Evolutionary conservation across 2,888 invertebrate species (phyloP).

Genomic region (Folsomia candida): DNA sequence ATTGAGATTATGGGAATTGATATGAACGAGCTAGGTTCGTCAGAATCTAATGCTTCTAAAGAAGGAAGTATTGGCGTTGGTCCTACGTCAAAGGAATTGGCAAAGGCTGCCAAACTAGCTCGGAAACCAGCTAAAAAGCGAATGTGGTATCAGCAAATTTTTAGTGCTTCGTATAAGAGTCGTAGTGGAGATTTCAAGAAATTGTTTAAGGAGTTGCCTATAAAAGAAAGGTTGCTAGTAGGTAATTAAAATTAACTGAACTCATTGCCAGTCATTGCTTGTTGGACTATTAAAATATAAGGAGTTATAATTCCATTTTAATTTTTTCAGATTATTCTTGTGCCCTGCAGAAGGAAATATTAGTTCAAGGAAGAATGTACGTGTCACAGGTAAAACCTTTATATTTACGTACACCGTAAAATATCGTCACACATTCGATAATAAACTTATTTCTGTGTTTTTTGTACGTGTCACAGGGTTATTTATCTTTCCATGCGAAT

Average conservation of each 20-base stretch:
- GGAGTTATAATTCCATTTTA: too few species aligned
- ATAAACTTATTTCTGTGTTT: too few species aligned
- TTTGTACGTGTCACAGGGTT: too few species aligned
- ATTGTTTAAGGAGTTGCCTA: slow-evolving; percentile 86
- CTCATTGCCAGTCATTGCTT: slow-evolving; percentile 1
- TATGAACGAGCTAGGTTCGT: too few species aligned
- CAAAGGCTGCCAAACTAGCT: neutral
- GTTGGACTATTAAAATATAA: too few species aligned
- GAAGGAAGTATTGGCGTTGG: slow-evolving; percentile 7
- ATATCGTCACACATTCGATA: too few species aligned
- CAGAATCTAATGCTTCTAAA: slow-evolving; percentile 22
- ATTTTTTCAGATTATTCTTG: slow-evolving; percentile 98
- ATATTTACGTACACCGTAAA: too few species aligned
- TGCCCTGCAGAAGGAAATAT: slow-evolving; percentile 91
- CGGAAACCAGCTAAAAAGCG: slow-evolving; percentile 45
- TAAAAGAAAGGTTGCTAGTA: slow-evolving; percentile 86
- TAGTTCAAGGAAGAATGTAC: slow-evolving; percentile 92
- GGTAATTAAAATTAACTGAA: slow-evolving; percentile 64
- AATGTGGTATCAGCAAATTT: slow-evolving; percentile 52
- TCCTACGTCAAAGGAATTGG: slow-evolving; percentile 14
- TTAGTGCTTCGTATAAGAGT: slow-evolving; percentile 82
- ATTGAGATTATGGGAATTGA: slow-evolving; percentile 2
- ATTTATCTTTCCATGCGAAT: slow-evolving; percentile 95
- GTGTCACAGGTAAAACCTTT: too few species aligned
- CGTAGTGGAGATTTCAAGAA: slow-evolving; percentile 87